Conservation (phyloP, 1,140 invertebrate species). For the Drosophila simulans region DNA sequence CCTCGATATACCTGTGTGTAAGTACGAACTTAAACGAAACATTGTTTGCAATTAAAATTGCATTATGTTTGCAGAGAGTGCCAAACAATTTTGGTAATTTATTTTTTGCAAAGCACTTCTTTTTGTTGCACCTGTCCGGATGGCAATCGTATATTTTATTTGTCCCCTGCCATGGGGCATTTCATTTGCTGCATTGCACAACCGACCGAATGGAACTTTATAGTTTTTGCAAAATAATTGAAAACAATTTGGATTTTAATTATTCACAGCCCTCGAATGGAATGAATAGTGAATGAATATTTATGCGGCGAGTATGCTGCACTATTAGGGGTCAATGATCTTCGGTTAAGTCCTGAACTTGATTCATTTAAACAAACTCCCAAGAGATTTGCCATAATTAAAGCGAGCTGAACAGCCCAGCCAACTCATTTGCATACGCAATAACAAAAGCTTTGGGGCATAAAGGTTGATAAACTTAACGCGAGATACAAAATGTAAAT, state of each 20-base stretch:
- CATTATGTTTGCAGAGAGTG: slow-evolving; percentile 40
- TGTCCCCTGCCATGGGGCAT: slow-evolving; percentile 48
- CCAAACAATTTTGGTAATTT: slow-evolving; percentile 35
- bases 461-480: slow-evolving; percentile 69
- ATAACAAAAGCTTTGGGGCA: slow-evolving; percentile 64
- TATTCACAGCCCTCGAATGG: slow-evolving; percentile 25
- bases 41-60: slow-evolving; percentile 71
- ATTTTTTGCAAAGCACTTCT: slow-evolving; percentile 17
- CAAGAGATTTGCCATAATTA: slow-evolving; percentile 4
- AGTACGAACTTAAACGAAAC: slow-evolving; percentile 19
- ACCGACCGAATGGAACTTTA: slow-evolving; percentile 4
- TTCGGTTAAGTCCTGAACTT: background rate
- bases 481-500: slow-evolving; percentile 59
- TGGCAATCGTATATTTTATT: slow-evolving; percentile 60
- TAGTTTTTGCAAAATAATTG: slow-evolving; percentile 63
- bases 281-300: slow-evolving; percentile 28
- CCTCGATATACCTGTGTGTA: slow-evolving; percentile 19
- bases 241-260: slow-evolving; percentile 62
- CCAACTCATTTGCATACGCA: slow-evolving; percentile 59
- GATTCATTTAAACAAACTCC: slow-evolving; percentile 14
- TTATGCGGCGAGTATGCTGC: slow-evolving; percentile 2
- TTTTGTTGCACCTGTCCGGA: slow-evolving; percentile 37
- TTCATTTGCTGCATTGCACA: slow-evolving; percentile 69
- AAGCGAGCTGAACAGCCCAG: background rate
- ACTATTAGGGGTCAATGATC: slow-evolving; percentile 9